Evolutionary conservation across 2,888 invertebrate genomes (phyloP).

Genomic region (Pammene aurita): DNA sequence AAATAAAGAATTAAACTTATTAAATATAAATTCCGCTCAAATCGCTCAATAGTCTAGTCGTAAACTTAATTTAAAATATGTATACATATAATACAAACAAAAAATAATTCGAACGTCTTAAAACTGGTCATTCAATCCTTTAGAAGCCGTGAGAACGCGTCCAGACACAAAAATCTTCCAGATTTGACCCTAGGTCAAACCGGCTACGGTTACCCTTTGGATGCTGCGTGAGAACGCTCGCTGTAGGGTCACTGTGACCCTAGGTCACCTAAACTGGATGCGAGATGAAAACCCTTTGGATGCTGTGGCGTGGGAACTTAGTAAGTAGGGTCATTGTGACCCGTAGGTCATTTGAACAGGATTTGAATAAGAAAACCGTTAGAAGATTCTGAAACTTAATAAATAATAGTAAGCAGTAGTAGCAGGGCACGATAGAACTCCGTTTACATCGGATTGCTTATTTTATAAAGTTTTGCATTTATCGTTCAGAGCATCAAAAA

Average conservation of each 20-base stretch:
- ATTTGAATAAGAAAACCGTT: constrained; percentile 18
- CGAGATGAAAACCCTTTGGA: constrained; percentile 20
- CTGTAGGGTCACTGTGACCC: constrained; percentile 13
- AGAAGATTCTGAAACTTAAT: not conserved
- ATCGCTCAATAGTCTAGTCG: too few relatives aligned
- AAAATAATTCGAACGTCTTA: not conserved
- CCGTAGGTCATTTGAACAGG: constrained; percentile 30
- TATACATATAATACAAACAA: not conserved
- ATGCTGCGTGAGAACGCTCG: constrained; percentile 20
- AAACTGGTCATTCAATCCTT: not conserved
- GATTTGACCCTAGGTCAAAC: constrained; percentile 11
- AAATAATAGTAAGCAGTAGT: too few relatives aligned
- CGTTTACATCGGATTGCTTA: too few relatives aligned
- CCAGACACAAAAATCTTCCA: constrained; percentile 6
- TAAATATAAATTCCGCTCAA: too few relatives aligned
- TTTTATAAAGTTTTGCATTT: too few relatives aligned
- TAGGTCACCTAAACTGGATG: constrained; percentile 27
- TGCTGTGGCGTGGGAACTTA: constrained; percentile 26
- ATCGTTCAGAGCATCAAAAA: too few relatives aligned
- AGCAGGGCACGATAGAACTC: too few relatives aligned
- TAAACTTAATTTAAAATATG: not conserved
- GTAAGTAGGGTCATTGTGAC: constrained; percentile 26
- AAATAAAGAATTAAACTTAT: too few relatives aligned
- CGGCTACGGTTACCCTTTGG: constrained; percentile 14
- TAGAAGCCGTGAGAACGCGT: constrained; percentile 1